Percentiles rank a stretch among this genome's conserved stretches.
These are phyloP conservation scores for Thamnaconus septentrionalis DNA, from an alignment of 2,113 vertebrate genomes.

Conservation along the genomic window DNA sequence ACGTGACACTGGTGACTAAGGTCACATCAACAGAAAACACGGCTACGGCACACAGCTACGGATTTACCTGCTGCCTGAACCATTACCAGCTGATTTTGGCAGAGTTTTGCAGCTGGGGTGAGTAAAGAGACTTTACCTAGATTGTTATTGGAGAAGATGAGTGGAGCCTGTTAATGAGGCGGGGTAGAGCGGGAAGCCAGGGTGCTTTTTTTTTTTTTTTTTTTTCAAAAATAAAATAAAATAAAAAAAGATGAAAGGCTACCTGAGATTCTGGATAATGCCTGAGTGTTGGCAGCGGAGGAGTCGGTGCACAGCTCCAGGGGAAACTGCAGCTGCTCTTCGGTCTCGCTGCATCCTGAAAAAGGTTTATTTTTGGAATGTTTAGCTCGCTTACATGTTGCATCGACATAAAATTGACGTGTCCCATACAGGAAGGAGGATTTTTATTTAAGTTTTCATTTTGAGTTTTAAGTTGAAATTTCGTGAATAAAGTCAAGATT, in stretches of 20 bases:
- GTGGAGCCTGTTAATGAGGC: constrained; percentile 46
- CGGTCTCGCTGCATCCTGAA: constrained; percentile 84
- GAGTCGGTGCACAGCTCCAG: constrained; percentile 89
- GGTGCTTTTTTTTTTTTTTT: not conserved
- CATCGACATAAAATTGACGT: not conserved
- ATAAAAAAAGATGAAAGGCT: constrained; percentile 10
- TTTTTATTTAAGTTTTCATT: no score
- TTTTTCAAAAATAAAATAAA: no score
- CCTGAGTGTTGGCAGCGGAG: constrained; percentile 78
- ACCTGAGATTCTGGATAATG: constrained; percentile 85
- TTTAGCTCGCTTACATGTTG: not conserved
- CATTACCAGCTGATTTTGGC: constrained; percentile 67
- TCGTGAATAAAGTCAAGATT: no score
- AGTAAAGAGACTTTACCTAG: constrained; percentile 69
- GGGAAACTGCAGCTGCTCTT: constrained; percentile 94
- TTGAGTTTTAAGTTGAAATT: no score
- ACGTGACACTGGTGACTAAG: constrained; percentile 32
- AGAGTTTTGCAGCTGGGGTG: constrained; percentile 68
- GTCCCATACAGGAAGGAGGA: no score
- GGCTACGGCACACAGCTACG: constrained; percentile 10
- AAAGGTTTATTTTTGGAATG: not conserved
- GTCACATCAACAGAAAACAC: constrained; percentile 32
- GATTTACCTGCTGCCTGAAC: constrained; percentile 65
- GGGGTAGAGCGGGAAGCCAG: constrained; percentile 5
- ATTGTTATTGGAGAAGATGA: constrained; percentile 50